Evolutionary conservation across 2,888 invertebrate genomes (phyloP).

Genomic region (Caenorhabditis sp.): DNA sequence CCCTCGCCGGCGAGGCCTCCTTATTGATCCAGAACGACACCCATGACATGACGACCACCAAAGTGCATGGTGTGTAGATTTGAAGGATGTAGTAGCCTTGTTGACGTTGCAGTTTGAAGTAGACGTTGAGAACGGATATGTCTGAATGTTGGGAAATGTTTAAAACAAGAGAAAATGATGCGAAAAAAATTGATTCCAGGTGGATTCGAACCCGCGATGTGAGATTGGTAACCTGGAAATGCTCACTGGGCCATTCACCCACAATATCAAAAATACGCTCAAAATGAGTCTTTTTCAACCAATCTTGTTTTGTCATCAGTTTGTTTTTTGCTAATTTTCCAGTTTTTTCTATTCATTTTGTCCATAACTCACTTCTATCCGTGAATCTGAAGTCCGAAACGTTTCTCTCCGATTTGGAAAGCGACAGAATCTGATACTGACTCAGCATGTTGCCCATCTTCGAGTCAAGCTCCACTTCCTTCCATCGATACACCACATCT

Average conservation of each 20-base stretch:
- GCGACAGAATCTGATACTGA: constrained; percentile 89
- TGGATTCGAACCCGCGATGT: not conserved
- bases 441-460: constrained; percentile 94
- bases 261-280: not conserved
- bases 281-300: not conserved
- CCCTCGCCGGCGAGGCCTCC: constrained; percentile 91
- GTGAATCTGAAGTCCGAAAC: constrained; percentile 72
- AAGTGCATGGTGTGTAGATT: constrained; percentile 85
- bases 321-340: not conserved
- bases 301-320: too few species aligned
- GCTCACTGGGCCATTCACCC: not conserved
- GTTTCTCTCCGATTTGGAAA: constrained; percentile 78
- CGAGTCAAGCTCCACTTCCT: constrained; percentile 88
- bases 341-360: not conserved
- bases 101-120: constrained; percentile 89
- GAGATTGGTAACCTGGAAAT: not conserved
- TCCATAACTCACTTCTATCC: constrained; percentile 56
- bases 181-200: not conserved
- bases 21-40: constrained; percentile 87
- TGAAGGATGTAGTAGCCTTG: constrained; percentile 87
- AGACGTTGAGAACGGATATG: constrained; percentile 86
- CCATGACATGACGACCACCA: constrained; percentile 86
- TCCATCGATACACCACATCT: constrained; percentile 92
- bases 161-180: not conserved
- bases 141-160: constrained; percentile 50